phyloP scores from a whole-genome alignment of 2,113 vertebrate species.

The Oreochromis niloticus region DNA sequence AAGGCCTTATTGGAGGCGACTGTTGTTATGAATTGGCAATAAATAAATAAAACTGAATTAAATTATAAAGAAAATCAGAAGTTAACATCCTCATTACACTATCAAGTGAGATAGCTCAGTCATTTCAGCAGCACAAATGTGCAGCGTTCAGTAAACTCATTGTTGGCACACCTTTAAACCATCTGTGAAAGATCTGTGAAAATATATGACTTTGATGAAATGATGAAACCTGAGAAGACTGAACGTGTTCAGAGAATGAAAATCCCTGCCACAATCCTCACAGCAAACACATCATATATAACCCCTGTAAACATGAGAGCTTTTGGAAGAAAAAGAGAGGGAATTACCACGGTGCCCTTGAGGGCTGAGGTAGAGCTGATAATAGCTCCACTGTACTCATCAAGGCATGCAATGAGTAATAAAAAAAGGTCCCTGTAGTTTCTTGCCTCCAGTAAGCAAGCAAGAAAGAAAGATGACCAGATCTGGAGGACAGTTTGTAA shows the following conservation, averaged over 20 bases:
- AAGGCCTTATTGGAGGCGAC: not conserved
- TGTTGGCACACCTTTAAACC: not conserved
- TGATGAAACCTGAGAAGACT: not conserved
- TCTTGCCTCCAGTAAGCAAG: slow-evolving; percentile 22
- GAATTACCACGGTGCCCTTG: slow-evolving; percentile 21
- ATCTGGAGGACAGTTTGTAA: not conserved
- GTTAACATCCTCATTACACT: not conserved
- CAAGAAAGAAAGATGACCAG: not conserved
- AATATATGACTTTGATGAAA: not conserved
- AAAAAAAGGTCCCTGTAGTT: slow-evolving; percentile 41
- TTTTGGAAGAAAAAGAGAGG: slow-evolving; percentile 19
- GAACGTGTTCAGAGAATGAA: not conserved
- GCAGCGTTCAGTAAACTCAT: not conserved
- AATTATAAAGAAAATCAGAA: not conserved
- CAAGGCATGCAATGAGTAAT: slow-evolving; percentile 33
- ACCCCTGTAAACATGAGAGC: slow-evolving; percentile 1
- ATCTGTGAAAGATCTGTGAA: not conserved
- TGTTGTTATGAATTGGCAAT: not conserved
- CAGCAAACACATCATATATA: not conserved
- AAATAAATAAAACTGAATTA: not conserved
- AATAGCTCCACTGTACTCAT: slow-evolving; percentile 33
- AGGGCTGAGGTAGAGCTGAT: slow-evolving; percentile 27
- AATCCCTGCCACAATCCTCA: not conserved
- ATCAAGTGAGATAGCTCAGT: not conserved
- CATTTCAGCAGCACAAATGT: not conserved